Evolutionary conservation across 1,140 invertebrate genomes (phyloP).

Genomic region (Tigriopus japonicus): DNA sequence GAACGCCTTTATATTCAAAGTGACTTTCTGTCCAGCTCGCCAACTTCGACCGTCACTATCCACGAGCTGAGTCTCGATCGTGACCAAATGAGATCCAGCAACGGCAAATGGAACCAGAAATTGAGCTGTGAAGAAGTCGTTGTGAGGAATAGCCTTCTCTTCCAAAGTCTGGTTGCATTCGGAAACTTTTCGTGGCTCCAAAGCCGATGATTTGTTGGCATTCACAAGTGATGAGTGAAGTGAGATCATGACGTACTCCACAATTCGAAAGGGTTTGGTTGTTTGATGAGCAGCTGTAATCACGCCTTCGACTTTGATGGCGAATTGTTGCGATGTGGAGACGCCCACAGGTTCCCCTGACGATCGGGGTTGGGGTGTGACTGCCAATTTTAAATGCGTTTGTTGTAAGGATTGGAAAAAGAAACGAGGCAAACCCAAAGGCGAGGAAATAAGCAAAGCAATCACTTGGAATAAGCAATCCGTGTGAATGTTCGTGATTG

Average conservation of each 20-base stretch:
- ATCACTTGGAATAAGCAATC: constrained; percentile 44
- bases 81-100: constrained; percentile 25
- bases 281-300: constrained; percentile 38
- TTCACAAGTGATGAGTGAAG: constrained; percentile 16
- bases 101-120: constrained; percentile 42
- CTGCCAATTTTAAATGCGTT: constrained; percentile 52
- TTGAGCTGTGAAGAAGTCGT: constrained; percentile 58
- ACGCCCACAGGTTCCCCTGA: constrained; percentile 53
- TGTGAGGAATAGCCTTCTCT: constrained; percentile 33
- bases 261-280: constrained; percentile 17
- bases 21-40: neutral
- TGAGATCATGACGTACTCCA: constrained; percentile 20
- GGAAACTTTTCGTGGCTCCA: constrained; percentile 26
- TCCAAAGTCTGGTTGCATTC: constrained; percentile 36
- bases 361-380: constrained; percentile 58
- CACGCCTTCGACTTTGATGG: constrained; percentile 69
- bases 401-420: constrained; percentile 73
- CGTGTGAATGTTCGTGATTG: constrained; percentile 37
- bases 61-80: neutral
- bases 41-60: neutral
- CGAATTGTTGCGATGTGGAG: constrained; percentile 51
- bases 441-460: constrained; percentile 40
- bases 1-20: neutral
- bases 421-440: constrained; percentile 54
- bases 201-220: constrained; percentile 25